Evolutionary conservation across 2,797 vertebrate genomes (phyloP).

Genomic region (Oreortyx pictus): DNA sequence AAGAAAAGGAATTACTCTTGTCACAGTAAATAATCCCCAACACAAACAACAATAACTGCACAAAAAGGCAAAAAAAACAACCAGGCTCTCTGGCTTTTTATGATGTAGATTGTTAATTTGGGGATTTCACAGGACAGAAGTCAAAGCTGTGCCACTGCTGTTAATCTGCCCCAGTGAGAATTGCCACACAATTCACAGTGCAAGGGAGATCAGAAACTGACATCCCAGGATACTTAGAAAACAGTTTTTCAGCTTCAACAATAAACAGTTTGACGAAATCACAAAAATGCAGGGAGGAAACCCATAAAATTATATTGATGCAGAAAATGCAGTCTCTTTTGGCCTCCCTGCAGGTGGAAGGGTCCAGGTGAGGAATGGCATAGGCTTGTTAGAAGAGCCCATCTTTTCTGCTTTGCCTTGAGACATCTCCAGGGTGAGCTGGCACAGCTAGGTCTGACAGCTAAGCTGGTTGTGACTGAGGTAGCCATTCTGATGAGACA

Average conservation of each 20-base stretch:
- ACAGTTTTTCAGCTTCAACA: not conserved
- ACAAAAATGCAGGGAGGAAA: not conserved
- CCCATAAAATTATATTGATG: not conserved
- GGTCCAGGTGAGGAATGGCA: not conserved
- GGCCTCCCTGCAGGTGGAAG: not conserved
- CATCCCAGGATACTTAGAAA: not conserved
- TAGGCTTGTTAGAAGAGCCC: not conserved
- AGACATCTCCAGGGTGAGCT: not conserved
- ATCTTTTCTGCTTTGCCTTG: not conserved
- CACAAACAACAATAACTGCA: not conserved
- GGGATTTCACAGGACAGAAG: not conserved
- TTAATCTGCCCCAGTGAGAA: not conserved
- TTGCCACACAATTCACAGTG: not conserved
- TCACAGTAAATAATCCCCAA: not conserved
- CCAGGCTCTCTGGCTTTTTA: not conserved
- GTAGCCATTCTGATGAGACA: constrained; percentile 45
- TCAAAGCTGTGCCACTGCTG: not conserved
- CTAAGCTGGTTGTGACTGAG: not conserved
- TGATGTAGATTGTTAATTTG: not conserved
- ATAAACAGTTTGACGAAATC: not conserved
- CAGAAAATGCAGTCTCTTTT: not conserved
- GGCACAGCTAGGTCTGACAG: constrained; percentile 4
- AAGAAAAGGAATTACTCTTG: not conserved
- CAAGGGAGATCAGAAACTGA: not conserved
- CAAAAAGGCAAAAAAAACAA: not conserved